Evolutionary conservation across 1,140 invertebrate species (phyloP).

Genomic region (Cherax destructor): DNA sequence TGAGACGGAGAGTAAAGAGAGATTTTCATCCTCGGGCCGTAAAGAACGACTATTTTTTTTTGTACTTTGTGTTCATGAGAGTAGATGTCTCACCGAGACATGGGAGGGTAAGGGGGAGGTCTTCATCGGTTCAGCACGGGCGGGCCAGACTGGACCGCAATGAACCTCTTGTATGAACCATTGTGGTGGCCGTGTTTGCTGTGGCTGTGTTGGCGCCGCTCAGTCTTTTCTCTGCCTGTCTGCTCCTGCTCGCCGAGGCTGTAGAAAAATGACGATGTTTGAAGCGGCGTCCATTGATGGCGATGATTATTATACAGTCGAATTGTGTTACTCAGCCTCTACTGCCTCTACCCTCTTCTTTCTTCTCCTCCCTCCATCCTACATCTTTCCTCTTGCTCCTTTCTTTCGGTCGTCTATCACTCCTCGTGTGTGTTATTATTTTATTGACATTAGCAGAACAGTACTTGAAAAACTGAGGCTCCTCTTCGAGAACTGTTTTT

Average conservation of each 20-base stretch:
- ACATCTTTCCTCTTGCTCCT: neutral
- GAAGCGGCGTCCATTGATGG: constrained; percentile 14
- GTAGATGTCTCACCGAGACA: no score
- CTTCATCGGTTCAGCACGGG: no score
- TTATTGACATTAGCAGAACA: no score
- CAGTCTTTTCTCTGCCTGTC: neutral
- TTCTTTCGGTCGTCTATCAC: neutral
- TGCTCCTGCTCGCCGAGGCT: neutral
- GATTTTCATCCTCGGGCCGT: no score
- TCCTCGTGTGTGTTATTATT: neutral
- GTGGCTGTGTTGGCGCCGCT: neutral
- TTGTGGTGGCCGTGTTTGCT: neutral
- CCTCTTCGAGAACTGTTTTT: no score
- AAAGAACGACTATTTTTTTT: no score
- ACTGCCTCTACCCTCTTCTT: neutral
- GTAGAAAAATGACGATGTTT: neutral
- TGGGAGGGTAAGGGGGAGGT: no score
- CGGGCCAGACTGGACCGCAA: no score
- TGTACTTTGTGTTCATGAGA: no score
- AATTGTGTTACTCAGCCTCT: neutral
- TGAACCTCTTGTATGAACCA: neutral
- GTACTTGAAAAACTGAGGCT: no score
- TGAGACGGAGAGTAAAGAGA: no score
- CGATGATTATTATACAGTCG: neutral
- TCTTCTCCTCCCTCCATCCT: neutral